Base-by-base conservation (phyloP, 2,113 vertebrate genomes). In the Mola mola region DNA sequence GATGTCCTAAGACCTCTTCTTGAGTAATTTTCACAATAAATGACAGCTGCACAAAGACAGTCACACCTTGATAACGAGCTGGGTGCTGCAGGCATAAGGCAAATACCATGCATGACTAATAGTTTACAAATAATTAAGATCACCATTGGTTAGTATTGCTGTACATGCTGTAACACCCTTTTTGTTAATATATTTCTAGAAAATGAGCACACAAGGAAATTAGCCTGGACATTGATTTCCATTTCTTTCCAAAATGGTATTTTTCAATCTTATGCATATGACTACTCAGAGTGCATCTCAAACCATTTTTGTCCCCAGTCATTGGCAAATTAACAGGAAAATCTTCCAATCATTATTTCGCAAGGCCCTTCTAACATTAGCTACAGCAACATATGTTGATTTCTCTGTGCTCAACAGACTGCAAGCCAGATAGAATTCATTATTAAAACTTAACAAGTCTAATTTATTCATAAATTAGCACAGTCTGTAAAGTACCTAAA, bases 1-100 rank as follows among this genome's bases (percentile, higher is more conserved):
- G 50, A 59, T 75, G 53, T 63, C 42, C 64, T 49, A 21, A 53
- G 55, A 65, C 53, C 34, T 64, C 53, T 56, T 57, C 53, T 44
- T 59, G 26, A 17, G 55, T 50, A 22, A 61, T 33, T 50, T 59
- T 66, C 11, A 8, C 22, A 59, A 59, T 37, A 48, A 33, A 48
- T 17, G 8, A 42, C 42, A 62, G 19, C 43, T n/a, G 10, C 22
- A 25, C 3, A 10, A 25, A 46, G 56, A 50, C 59, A 70, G 64
- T 33, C 48, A 4, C 21, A 50, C 28, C 38, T 66, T 38, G 60
- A 75, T 69, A 65, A 79, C 41, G 41, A 57, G 20, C 46, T 36
- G 48, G 8, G 13, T n/a, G 37, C n/a, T 44, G 0, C 4, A 25
- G 17, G 22, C 36, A 34, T 10, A 8, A 5, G 1, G 17, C 5